Evolutionary conservation across 2,797 vertebrate genomes (phyloP), one percentile per base, ranked within the genome.

Genomic region (Chelonia mydas): DNA sequence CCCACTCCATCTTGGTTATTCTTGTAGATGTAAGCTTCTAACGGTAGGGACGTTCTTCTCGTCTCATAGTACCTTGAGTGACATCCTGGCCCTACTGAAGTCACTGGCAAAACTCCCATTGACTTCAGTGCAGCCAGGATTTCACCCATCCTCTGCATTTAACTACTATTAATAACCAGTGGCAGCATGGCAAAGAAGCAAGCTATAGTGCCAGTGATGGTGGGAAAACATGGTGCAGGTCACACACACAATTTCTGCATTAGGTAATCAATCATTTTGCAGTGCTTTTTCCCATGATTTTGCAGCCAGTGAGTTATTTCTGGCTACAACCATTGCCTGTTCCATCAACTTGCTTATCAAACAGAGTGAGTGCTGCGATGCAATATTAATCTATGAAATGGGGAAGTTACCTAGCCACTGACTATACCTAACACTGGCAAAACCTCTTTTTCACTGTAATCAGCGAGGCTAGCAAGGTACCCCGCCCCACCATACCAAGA

Each of bases 391-490:
- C 78, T 83, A 54, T 49, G 37, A 74, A n/a, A 81, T 1, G 84
- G 28, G 59, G 41, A 47, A 90, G n/a, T 28, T 21, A 81, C 23
- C 51, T 81, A 55, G 33, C n/a, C 37, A 77, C 11, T 45, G 21
- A 80, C 17, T 23, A 5, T 11, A 78, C 31, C 53, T 76, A 90
- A 25, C 16, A 7, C 0, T 77, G 65, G 88, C 50, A 90, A 88
- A 80, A 49, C 1, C 6, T 92, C 90, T 77, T 50, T 90, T 10
- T 86, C 50, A 23, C 41, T 5, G 21, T 86, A 50, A n/a, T 41
- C 0, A 0, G 11, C 37, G 61, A 84, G 37, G 21, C 25, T 4
- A 72, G 37, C 68, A 72, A 41, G 37, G 5, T 53, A 27, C 7
- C 33, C n/a, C n/a, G n/a, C n/a, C 82, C 93, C 17, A 76, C 53